Base-by-base conservation (phyloP, 1,140 invertebrate genomes). In the Sinonovacula constricta region DNA sequence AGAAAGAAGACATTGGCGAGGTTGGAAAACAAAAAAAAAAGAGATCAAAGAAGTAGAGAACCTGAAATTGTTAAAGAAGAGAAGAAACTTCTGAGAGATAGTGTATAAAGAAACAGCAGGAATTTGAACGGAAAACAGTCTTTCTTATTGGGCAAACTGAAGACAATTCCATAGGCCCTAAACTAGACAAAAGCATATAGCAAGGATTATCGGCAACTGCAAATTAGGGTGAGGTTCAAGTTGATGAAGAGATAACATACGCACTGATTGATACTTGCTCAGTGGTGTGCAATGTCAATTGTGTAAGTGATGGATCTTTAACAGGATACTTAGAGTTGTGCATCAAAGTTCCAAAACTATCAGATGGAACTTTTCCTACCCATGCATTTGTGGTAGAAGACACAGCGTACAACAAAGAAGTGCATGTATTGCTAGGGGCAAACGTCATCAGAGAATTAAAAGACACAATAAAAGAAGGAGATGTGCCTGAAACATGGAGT, bases 201-300 rank as follows among this genome's bases (percentile, higher is more conserved):
- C 24, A 14, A 3, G 18, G 22, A 24, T 30, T 66, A 39, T 33
- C 5, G 10, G 59, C 18, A 66, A 5, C 7, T 22, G 31, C n/a
- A 18, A 39, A 66, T 4, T 18, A 14, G 49, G 14, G 10, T 39
- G 33, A 14, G n/a, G 49, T 66, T n/a, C n/a, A n/a, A 49, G 12
- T 39, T 4, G 34, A 39, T 7, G 63, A 26, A 49, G 28, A 66
- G 4, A 3, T 4, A 5, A 28, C 26, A 5, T n/a, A 39, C 18
- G 26, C 5, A 18, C 49, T 66, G 24, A 66, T 66, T 39, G 34
- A 66, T 36, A 67, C 39, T 10, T 36, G 65, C 1, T 67, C 65
- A 7, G 53, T 67, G 65, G 22, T 67, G 7, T 51, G 4, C n/a
- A 67, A 67, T 4, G 18, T 49, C 14, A 51, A 2, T 22, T 4